Conservation (phyloP, 2,888 invertebrate genomes). For the Crocallis elinguaria region DNA sequence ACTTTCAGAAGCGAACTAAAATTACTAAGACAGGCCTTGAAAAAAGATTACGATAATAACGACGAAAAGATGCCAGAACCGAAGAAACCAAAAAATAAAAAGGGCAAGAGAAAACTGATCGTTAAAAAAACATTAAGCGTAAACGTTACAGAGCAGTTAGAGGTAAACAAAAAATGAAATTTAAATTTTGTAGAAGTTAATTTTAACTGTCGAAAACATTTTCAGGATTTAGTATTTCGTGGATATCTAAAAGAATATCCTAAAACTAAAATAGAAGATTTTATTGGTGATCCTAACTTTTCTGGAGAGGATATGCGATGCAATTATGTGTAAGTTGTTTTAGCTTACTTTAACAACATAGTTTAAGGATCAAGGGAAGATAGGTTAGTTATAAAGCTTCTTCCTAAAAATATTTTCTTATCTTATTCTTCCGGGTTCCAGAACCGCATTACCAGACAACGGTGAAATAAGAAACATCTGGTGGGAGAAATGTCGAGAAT, state of each 20-base stretch:
- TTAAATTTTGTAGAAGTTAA: neutral
- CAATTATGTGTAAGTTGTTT: constrained; percentile 49
- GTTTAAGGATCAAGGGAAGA: neutral
- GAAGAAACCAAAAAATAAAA: constrained; percentile 44
- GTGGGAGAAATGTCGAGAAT: constrained; percentile 66
- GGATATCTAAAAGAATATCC: constrained; percentile 60
- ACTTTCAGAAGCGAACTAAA: constrained; percentile 54
- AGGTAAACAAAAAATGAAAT: constrained; percentile 43
- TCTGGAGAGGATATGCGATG: constrained; percentile 65
- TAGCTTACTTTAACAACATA: too few species aligned
- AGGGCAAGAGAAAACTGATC: constrained; percentile 42
- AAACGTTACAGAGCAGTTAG: constrained; percentile 49
- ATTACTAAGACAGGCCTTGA: constrained; percentile 56
- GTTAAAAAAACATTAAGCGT: constrained; percentile 40
- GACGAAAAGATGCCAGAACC: constrained; percentile 58
- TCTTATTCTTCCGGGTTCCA: too few species aligned
- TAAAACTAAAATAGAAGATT: constrained; percentile 54
- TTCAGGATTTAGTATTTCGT: constrained; percentile 53
- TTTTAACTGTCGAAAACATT: neutral
- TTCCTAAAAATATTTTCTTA: neutral
- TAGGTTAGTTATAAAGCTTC: neutral
- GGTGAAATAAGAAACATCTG: constrained; percentile 62
- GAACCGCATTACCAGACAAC: constrained; percentile 49
- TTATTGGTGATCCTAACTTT: constrained; percentile 66
- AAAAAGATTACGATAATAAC: constrained; percentile 58